Conservation (phyloP, 1,140 invertebrate genomes). For the Babylonia areolata region DNA sequence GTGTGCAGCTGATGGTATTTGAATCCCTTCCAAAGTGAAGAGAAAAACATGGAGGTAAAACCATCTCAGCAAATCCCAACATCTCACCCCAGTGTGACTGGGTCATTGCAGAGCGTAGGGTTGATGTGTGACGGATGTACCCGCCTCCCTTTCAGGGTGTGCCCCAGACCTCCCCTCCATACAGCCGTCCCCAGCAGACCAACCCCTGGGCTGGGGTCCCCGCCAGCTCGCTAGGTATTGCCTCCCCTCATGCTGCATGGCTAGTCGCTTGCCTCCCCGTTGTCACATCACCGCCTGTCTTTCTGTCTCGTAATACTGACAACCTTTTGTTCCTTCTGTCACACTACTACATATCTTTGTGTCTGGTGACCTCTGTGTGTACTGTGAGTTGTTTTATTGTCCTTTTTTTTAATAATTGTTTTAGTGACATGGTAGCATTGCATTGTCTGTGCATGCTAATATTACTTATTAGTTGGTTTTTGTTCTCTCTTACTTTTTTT, state of each 20-base stretch:
- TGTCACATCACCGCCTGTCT: not conserved
- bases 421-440: too few species aligned
- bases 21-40: not conserved
- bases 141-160: not conserved
- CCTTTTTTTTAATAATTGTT: too few species aligned
- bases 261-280: not conserved
- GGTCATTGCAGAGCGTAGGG: not conserved
- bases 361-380: too few species aligned
- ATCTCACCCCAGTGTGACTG: too few species aligned
- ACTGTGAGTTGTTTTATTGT: too few species aligned
- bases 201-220: conserved; percentile 21
- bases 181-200: not conserved
- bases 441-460: too few species aligned
- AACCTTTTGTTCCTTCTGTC: too few species aligned
- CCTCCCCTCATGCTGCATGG: not conserved
- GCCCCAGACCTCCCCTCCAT: too few species aligned
- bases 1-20: too few species aligned
- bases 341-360: not conserved
- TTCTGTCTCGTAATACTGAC: too few species aligned
- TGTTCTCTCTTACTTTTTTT: too few species aligned
- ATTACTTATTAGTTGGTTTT: too few species aligned
- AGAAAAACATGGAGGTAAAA: not conserved
- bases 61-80: not conserved
- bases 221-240: not conserved
- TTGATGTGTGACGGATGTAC: not conserved